Evolutionary conservation across 2,113 vertebrate genomes (phyloP), one percentile per base, ranked within the genome.

Genomic region (Dasyornis broadbenti): DNA sequence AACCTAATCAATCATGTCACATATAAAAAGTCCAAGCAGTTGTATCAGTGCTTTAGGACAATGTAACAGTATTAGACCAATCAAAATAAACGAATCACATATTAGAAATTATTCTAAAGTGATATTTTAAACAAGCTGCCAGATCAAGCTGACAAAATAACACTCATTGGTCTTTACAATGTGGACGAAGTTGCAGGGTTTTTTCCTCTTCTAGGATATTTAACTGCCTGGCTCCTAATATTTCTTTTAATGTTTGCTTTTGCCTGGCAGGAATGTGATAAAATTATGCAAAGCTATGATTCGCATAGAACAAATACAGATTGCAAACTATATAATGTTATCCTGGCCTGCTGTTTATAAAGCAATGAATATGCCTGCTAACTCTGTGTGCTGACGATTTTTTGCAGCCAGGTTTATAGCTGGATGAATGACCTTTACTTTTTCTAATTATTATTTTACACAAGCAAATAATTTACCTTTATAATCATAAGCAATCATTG

Each of bases 231-330:
- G 66, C 64, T 97, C 75, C 73, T 96, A 95, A 90, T 96, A 96
- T 97, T 96, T 97, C 87, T 90, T 93, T 95, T 96, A 94, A 89
- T 95, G 94, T 96, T 96, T 97, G 94, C 89, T 96, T 92, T 95
- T 95, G 56, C 91, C 87, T 96, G 92, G 93, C 89, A 97, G 94
- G 93, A 95, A 86, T 93, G 86, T 94, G 96, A 92, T 94, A 93
- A 97, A 97, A 95, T 95, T 97, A 96, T 97, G 96, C 94, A 97
- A 96, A 94, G 94, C 95, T 96, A 87, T 96, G 94, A 95, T 95
- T 96, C 95, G 86, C 84, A 49, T 91, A 94, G 95, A 97, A 94
- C 94, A 96, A 97, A 97, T 89, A 95, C 80, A 96, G 92, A 97
- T 96, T 96, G 97, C 93, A 96, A 95, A 97, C 90, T 93, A 76